phyloP scores from a whole-genome alignment of 1,140 invertebrate genomes.

The Atopsyche davidsoni region DNA sequence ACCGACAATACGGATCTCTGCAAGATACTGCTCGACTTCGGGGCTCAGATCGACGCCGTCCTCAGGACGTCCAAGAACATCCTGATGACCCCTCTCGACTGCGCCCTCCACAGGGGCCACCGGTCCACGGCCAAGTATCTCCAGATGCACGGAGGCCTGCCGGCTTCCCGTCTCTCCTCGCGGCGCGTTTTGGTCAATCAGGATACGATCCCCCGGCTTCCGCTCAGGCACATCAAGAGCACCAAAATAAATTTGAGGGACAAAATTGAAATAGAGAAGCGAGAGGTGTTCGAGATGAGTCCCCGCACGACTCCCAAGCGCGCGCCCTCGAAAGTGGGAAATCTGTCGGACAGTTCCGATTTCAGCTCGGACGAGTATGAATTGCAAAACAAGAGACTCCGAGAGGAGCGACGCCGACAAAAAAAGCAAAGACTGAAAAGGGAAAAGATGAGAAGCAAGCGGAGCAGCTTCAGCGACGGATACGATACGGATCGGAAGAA shows the following conservation, averaged over 20 bases:
- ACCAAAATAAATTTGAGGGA: constrained; percentile 47
- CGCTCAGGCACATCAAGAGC: constrained; percentile 45
- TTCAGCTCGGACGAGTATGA: constrained; percentile 28
- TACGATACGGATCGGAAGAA: constrained; percentile 38
- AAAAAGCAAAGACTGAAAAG: constrained; percentile 34
- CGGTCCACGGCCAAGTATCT: constrained; percentile 88
- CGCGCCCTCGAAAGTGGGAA: constrained; percentile 17
- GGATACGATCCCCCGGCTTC: constrained; percentile 39
- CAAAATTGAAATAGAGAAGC: constrained; percentile 46
- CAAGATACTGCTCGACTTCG: constrained; percentile 76
- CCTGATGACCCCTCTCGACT: constrained; percentile 83
- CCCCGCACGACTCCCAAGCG: constrained; percentile 23
- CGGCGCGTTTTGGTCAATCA: constrained; percentile 44
- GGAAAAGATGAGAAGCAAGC: constrained; percentile 33
- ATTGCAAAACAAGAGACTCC: constrained; percentile 18
- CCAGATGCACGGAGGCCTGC: constrained; percentile 81
- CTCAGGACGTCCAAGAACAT: constrained; percentile 76
- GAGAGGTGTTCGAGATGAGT: constrained; percentile 43
- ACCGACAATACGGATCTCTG: constrained; percentile 93
- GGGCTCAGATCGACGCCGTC: constrained; percentile 75
- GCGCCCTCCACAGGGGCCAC: constrained; percentile 78
- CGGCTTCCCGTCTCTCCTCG: constrained; percentile 60
- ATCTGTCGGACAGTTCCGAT: constrained; percentile 19
- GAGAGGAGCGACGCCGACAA: constrained; percentile 19
- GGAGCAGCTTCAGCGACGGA: constrained; percentile 49